These are phyloP conservation scores for Stenurella melanura DNA, from an alignment of 2,888 invertebrate genomes.

Conservation along the genomic window DNA sequence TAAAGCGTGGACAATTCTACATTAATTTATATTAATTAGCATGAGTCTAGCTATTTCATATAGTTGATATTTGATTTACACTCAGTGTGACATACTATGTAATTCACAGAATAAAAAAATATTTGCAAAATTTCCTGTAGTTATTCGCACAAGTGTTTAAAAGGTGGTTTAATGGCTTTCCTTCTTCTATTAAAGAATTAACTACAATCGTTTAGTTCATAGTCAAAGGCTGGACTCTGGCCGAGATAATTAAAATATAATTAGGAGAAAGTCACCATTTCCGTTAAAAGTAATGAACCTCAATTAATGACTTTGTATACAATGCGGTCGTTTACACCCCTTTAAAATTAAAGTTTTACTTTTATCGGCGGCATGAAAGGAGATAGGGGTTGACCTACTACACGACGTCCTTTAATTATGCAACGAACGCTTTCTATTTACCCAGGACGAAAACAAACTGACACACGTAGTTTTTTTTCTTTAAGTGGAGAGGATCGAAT, in stretches of 20 bases:
- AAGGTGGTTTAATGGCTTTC: no score
- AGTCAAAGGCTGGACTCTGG: not conserved
- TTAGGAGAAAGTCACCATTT: slow-evolving; percentile 2
- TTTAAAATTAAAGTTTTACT: not conserved
- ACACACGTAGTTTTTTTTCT: slow-evolving; percentile 2
- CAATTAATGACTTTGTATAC: not conserved
- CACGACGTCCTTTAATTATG: not conserved
- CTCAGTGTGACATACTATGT: no score
- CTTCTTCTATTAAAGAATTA: not conserved
- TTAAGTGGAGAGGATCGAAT: not conserved
- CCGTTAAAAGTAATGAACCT: not conserved
- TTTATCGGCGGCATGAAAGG: not conserved
- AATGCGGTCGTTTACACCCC: not conserved
- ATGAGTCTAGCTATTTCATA: no score
- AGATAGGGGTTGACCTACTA: slow-evolving; percentile 3
- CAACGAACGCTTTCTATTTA: not conserved
- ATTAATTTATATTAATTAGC: no score
- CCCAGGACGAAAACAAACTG: not conserved
- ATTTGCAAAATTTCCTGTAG: no score
- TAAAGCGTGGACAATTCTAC: no score
- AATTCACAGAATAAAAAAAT: no score
- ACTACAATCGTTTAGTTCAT: not conserved
- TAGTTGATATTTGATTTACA: no score
- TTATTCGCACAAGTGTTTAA: no score
- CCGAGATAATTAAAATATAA: not conserved